Evolutionary conservation across 2,113 vertebrate genomes (phyloP).

Genomic region (Connochaetes taurinus): DNA sequence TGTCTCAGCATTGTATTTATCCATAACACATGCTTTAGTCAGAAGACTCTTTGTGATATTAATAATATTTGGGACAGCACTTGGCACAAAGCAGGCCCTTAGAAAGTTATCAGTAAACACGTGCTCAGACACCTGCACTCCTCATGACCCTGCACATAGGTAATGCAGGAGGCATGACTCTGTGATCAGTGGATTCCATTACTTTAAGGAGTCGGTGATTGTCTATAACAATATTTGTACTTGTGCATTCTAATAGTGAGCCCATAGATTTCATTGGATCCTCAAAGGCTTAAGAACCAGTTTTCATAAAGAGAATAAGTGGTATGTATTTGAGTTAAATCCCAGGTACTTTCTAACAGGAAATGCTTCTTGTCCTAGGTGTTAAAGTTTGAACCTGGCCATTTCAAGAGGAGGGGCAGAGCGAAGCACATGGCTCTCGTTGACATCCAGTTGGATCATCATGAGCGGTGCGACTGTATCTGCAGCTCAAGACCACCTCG

Average conservation of each 20-base stretch:
- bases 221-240: background rate
- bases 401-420: constrained; percentile 77
- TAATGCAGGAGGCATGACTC: background rate
- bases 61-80: background rate
- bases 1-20: background rate
- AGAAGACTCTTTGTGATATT: background rate
- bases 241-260: background rate
- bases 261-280: background rate
- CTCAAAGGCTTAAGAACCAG: background rate
- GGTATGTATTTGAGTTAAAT: background rate
- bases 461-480: constrained; percentile 92
- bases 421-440: constrained; percentile 86
- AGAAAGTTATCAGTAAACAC: background rate
- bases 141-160: no score
- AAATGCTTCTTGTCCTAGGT: constrained; percentile 82
- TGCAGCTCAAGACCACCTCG: constrained; percentile 92
- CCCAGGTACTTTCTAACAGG: constrained; percentile 35
- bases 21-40: background rate
- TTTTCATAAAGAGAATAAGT: background rate
- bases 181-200: background rate
- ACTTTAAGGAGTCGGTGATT: background rate
- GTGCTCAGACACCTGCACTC: background rate
- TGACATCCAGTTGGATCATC: constrained; percentile 93
- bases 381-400: constrained; percentile 88
- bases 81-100: background rate